Evolutionary conservation across 2,113 vertebrate species (phyloP), one percentile per base, ranked within the genome.

Genomic region (Egretta garzetta): DNA sequence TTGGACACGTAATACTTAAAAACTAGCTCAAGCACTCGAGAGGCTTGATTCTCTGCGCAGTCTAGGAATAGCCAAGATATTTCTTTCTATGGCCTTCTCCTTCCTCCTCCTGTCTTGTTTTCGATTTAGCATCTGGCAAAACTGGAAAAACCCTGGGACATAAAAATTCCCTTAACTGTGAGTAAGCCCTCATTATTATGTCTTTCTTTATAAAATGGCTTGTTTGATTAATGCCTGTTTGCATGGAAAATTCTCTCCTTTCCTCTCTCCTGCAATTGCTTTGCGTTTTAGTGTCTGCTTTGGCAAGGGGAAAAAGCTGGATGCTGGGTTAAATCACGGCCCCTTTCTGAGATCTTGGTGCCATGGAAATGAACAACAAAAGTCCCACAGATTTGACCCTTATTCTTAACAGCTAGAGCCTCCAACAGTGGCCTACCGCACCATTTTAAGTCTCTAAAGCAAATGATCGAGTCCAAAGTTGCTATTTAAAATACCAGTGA

Each of bases 81-180:
- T 91, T 92, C 35, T 91, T 74, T 95, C 80, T 82, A 17, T 45
- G 56, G 91, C 74, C 80, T 56, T 90, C 77, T 86, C 43, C 66
- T 86, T 88, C 47, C 39, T 87, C 79, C 41, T 89, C 70, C 49
- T 73, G 73, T 76, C 66, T 90, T 86, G 71, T 87, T 96, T 94
- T 96, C 18, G 7, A 87, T 71, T 79, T 81, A 91, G 70, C 49
- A 88, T 90, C 83, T 96, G 91, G 77, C 80, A 96, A 89, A 97
- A 96, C 49, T 94, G 91, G 86, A 95, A 93, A 93, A 96, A 93
- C 53, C n/a, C 32, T 27, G 7, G 90, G 67, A 97, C 79, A 90
- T 67, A 94, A 96, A 93, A 97, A 94, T 92, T 92, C 80, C 77
- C 91, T 89, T 80, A 87, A 85, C 76, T 91, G 91, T 97, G 88